phyloP scores from a whole-genome alignment of 1,140 invertebrate genomes.

The Pseudachorutes palmiensis region DNA sequence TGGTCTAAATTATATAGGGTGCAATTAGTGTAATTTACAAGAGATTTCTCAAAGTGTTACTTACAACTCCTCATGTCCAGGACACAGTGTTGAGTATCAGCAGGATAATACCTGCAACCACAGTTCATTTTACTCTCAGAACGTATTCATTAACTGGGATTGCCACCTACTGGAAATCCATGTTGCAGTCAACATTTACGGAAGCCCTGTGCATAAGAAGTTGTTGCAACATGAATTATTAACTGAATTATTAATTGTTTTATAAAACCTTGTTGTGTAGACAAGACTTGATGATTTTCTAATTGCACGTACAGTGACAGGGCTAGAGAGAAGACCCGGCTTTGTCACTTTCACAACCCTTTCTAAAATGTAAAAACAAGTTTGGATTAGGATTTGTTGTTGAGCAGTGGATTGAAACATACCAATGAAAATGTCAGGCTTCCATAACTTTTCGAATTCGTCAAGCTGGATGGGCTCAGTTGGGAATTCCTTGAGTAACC shows the following conservation, averaged over 20 bases:
- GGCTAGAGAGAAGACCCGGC: neutral
- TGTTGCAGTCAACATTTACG: slow-evolving; percentile 5
- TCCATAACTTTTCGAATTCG: slow-evolving; percentile 4
- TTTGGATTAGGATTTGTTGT: neutral
- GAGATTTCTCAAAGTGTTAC: neutral
- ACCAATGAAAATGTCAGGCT: slow-evolving; percentile 7
- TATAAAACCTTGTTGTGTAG: neutral
- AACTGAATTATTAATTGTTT: neutral
- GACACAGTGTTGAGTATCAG: slow-evolving; percentile 22
- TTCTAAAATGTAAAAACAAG: slow-evolving; percentile 1
- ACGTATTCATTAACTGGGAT: too few relatives aligned
- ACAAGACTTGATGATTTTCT: neutral
- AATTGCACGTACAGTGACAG: neutral
- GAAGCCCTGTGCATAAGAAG: neutral
- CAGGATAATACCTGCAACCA: slow-evolving; percentile 28
- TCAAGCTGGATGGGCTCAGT: neutral
- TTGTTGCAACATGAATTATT: neutral
- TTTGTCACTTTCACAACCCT: neutral
- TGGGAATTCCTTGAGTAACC: neutral
- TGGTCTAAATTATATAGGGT: neutral
- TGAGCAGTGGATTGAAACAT: neutral
- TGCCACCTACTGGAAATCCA: slow-evolving; percentile 6
- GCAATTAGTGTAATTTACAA: neutral
- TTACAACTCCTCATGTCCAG: slow-evolving; percentile 26
- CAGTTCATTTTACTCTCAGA: too few relatives aligned